Base-by-base conservation (phyloP, 2,888 invertebrate species). In the Caenorhabditis auriculariae region DNA sequence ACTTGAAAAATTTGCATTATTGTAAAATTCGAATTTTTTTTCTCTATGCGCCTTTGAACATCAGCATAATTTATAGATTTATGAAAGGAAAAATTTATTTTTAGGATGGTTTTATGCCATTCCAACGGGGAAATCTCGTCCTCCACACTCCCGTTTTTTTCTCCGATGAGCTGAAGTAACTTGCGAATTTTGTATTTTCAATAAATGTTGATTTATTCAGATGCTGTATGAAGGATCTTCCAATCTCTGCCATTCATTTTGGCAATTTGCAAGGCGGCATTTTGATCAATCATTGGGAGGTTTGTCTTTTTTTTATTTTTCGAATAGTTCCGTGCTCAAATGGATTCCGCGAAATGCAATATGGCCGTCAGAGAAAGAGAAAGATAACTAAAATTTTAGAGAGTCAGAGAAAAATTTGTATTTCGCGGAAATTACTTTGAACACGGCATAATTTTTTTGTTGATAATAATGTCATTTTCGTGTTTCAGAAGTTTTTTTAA, bases 201-300 rank as follows among this genome's bases (percentile, higher is more conserved):
- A n/a, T 3, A 12, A 21, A 19, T 39, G 5, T 6, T 4, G 35
- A 17, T 54, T 12, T 47, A 41, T 58, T 35, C 38, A 65, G 65
- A 26, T 49, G 64, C 7, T 57, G 45, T 32, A 42, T 64, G 4
- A 9, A 17, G 3, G 54, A 66, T 5, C 50, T 69, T 28, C 52
- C 60, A 0, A 35, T 64, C 2, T 41, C 65, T 9, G 62, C 69
- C 7, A 37, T 72, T 7, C 54, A 59, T 39, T 72, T 65, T 32
- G 72, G 72, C 21, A 69, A 69, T 29, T 58, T 72, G n/a, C 66
- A 66, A 49, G 63, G 60, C 3, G 66, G 66, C 17, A 53, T 54
- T 3, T 63, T 65, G 38, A 58, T 69, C 7, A 66, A 63, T 51
- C 69, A 69, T 37, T 69, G 69, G 69, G 69, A 69, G 53, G 60